Base-by-base conservation (phyloP, 2,888 invertebrate species). In the Chrysomela aeneicollis region DNA sequence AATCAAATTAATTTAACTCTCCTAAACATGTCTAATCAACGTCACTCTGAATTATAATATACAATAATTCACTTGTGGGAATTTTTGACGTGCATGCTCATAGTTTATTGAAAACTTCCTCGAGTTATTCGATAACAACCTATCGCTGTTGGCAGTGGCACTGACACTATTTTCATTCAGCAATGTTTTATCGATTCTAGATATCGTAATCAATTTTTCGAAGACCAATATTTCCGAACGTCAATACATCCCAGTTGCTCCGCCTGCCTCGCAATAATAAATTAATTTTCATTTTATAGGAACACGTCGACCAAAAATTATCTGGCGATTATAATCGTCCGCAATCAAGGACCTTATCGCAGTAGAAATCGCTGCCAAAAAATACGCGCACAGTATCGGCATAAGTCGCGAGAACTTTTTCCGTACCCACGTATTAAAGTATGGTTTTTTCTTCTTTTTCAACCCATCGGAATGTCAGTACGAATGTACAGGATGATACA, bases 371-470 rank as follows among this genome's bases (percentile, higher is more conserved):
- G 60, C 17, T 42, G 46, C 52, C 52, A 26, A 30, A 37, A 53
- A 60, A 53, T 59, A 46, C 46, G 15, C 26, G 60, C 26, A 19
- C 32, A 19, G 42, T 12, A 19, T 51, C 37, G 21, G 51, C 60
- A 60, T 60, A 52, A 60, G 55, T 46, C 46, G 42, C 55, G 54
- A 35, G 53, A 57, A 46, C 26, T 26, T 57, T 57, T 57, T 46
- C 46, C 46, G 26, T 46, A 57, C 57, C 57, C 30, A 46, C 57
- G 21, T 26, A 57, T 57, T 57, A 57, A 26, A 46, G 12, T 12
- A 9, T 8, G 3, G 4, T 15, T n/a, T 15, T 15, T 30, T 26
- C 57, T 57, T 57, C 46, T 54, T 57, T 57, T 57, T 57, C 26
- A 17, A 30, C 42, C 10, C 26, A 57, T 26, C 30, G 32, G 47